phyloP scores from a whole-genome alignment of 2,797 vertebrate species.

The Pogoniulus pusillus region DNA sequence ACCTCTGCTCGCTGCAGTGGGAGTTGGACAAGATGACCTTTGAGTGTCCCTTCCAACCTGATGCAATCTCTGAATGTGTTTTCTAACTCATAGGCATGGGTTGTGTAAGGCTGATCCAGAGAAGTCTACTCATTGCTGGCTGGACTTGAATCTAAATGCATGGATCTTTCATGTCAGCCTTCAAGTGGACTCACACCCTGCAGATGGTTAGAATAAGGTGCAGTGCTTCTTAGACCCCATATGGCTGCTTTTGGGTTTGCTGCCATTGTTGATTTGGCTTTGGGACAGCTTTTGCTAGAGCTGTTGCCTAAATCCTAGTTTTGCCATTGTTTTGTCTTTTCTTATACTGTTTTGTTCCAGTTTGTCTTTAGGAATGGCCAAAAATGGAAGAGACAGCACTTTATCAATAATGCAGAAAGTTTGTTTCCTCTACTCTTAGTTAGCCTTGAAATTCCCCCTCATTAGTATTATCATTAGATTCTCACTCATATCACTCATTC shows the following conservation, averaged over 20 bases:
- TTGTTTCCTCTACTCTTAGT: neutral
- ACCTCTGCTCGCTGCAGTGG: no score
- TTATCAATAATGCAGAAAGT: neutral
- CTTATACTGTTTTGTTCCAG: neutral
- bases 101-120: neutral
- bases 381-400: neutral
- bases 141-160: neutral
- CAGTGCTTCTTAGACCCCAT: neutral
- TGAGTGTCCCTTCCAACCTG: no score
- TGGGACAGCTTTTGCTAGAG: neutral
- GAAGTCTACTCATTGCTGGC: neutral
- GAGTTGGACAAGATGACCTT: no score
- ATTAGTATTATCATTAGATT: neutral
- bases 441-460: neutral
- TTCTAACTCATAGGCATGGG: fast-evolving
- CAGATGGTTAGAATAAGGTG: neutral
- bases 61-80: no score
- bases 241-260: neutral
- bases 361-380: neutral
- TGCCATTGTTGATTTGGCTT: neutral
- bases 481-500: neutral
- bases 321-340: neutral
- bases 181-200: neutral
- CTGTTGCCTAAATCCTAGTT: neutral
- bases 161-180: neutral